Evolutionary conservation across 2,113 vertebrate species (phyloP).

Genomic region (Anguilla rostrata): DNA sequence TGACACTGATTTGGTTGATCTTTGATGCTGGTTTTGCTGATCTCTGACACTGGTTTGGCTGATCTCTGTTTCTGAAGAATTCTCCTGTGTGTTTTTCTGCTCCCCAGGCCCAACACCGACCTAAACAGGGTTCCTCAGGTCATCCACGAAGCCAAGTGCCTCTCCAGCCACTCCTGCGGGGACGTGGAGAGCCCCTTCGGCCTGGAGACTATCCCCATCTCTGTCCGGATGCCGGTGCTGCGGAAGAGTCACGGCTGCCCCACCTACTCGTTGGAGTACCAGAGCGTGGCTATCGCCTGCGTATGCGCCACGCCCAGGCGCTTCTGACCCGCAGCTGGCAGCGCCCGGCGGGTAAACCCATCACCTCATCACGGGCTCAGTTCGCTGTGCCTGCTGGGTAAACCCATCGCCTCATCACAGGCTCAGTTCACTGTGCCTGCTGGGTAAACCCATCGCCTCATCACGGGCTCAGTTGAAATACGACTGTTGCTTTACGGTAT

Average conservation of each 20-base stretch:
- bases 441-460: neutral
- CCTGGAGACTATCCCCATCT: constrained; percentile 68
- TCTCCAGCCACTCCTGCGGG: constrained; percentile 61
- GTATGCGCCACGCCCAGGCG: constrained; percentile 67
- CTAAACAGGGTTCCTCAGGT: constrained; percentile 67
- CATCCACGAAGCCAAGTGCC: constrained; percentile 70
- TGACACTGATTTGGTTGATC: too few relatives aligned
- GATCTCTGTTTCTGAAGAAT: too few relatives aligned
- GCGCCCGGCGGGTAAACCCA: neutral
- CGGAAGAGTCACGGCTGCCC: constrained; percentile 61
- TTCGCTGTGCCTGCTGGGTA: neutral
- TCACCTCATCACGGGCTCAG: neutral
- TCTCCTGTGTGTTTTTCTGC: constrained; percentile 10
- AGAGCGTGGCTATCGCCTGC: constrained; percentile 69
- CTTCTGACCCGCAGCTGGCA: neutral
- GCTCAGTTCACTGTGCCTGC: neutral
- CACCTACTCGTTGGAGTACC: constrained; percentile 66
- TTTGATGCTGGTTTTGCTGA: too few relatives aligned
- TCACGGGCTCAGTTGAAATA: neutral
- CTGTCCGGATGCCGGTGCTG: constrained; percentile 69
- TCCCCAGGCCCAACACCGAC: constrained; percentile 64
- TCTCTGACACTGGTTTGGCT: too few relatives aligned
- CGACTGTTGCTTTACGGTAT: too few relatives aligned
- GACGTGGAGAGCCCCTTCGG: constrained; percentile 51
- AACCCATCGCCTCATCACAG: neutral